Evolutionary conservation across 2,113 vertebrate species (phyloP).

Genomic region (Pipa parva): DNA sequence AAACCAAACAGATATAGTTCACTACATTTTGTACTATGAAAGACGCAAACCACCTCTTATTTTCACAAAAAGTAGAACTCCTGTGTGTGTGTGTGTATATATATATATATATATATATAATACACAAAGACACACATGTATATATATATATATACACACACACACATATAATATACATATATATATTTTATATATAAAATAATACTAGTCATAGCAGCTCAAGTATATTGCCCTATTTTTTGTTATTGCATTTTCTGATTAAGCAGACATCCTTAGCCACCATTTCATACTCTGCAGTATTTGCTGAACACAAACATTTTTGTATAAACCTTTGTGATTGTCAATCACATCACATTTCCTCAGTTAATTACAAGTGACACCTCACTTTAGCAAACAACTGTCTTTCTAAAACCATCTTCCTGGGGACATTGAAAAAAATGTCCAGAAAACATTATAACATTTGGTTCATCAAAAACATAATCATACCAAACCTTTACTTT

Average conservation of each 20-base stretch:
- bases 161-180: too few species aligned
- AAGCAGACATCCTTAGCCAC: not conserved
- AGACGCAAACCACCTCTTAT: not conserved
- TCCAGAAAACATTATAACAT: not conserved
- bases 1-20: not conserved
- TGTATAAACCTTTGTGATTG: not conserved
- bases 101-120: too few species aligned
- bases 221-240: not conserved
- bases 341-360: not conserved
- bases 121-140: too few species aligned
- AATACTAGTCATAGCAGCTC: not conserved
- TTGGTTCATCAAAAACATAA: conserved; percentile 11
- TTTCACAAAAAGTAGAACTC: not conserved
- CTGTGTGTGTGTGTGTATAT: too few species aligned
- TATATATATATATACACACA: too few species aligned
- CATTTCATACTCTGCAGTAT: not conserved
- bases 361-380: not conserved
- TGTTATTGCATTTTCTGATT: not conserved
- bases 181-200: not conserved
- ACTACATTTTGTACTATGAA: not conserved
- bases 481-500: conserved; percentile 42
- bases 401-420: not conserved
- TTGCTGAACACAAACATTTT: not conserved
- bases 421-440: not conserved
- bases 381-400: not conserved